Evolutionary conservation across 2,797 vertebrate species (phyloP), one percentile per base, ranked within the genome.

Genomic region (Coracias cyanogaster): DNA sequence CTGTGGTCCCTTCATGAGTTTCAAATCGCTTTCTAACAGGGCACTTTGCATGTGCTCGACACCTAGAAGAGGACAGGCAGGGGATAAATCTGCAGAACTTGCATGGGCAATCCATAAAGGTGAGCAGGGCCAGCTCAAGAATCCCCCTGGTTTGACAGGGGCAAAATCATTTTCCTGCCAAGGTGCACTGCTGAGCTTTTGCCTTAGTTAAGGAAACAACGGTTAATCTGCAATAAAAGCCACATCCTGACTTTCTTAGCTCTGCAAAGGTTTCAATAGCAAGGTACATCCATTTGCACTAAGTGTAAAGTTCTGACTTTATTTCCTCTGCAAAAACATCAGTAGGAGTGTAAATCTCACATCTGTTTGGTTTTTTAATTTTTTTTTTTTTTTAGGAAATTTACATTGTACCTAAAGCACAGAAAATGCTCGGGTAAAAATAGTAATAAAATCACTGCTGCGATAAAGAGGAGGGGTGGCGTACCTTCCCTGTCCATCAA

Each of bases 371-470:
- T 41, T 18, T 7, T 12, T 13, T 3, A n/a, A 9, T 10, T 24
- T 9, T 4, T 9, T 5, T 9, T 54, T 57, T 15, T 35, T 35
- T 22, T 15, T 62, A 65, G 20, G 28, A 18, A 37, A 29, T 71
- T 83, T 83, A 76, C 7, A 12, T 25, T 11, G 5, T 64, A 41
- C 16, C 29, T 45, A 67, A 91, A 14, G 91, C 7, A 60, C 22
- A 79, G 66, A 93, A 96, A 88, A 79, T 18, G 15, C 54, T 76
- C 2, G 4, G 14, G n/a, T 91, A 90, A 96, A 97, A 94, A 96
- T 90, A 97, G 85, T 70, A 84, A 90, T 94, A 26, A 96, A 94
- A 84, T 95, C 54, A 96, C 15, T 46, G 33, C 37, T 90, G 51
- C 82, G 90, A 10, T 82, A 48, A 85, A 69, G 37, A 90, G 54